Evolutionary conservation across 2,888 invertebrate genomes (phyloP), one percentile per base, ranked within the genome.

Genomic region (Drosophila niveifrons): DNA sequence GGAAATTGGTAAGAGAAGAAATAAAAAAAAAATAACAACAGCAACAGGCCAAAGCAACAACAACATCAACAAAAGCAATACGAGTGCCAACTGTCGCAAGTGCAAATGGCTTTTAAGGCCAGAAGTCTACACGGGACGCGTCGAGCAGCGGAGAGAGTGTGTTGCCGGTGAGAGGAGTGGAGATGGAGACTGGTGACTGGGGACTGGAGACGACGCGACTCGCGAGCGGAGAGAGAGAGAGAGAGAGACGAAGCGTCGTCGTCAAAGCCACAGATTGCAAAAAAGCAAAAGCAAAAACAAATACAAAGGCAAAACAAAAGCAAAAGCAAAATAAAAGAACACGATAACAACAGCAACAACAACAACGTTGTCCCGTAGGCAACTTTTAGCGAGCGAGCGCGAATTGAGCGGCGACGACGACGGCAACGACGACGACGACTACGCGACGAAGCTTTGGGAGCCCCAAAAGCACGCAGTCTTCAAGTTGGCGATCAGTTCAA

Each of bases 71-170:
- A 74, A 63, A 53, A 65, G 65, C 74, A 75, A 67, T 56, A 53
- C 62, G 74, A 78, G 81, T 72, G 72, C 69, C 84, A 86, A 81
- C 84, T 81, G 82, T 81, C 84, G 84, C 87, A 82, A 83, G 82
- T 83, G 82, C 82, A 87, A 83, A 87, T 84, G 82, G 78, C 67
- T 74, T 73, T 80, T 62, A 66, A 67, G 75, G 73, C 73, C 69
- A 78, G 66, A 79, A 78, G 79, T 75, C 51, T 71, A 67, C 75
- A 68, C 59, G 67, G 63, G 52, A 66, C 62, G 56, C 50, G 44
- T 3, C 39, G 58, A 31, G 55, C n/a, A 23, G 23, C 31, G 39
- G 51, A 71, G 48, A 61, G 59, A 46, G 55, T 36, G 23, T 51
- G 43, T 58, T 66, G 66, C 53, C 15, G 13, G 36, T 11, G 36